Evolutionary conservation across 2,113 vertebrate genomes (phyloP), one percentile per base, ranked within the genome.

Genomic region (Callaeas wilsoni): DNA sequence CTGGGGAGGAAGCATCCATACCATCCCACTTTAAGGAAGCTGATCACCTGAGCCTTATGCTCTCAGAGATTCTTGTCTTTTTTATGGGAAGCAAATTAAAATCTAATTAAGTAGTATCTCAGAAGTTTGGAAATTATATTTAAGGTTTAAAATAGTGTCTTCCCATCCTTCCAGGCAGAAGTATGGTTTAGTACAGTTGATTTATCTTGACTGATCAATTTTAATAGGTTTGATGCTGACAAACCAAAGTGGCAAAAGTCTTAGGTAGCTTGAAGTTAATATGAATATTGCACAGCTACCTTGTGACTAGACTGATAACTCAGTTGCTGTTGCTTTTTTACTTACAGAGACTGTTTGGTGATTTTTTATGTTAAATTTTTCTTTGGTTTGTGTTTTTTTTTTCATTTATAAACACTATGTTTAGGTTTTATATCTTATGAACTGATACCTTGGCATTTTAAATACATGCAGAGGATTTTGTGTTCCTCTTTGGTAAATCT

Each of bases 1-100:
- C 69, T 63, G 14, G 35, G 33, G n/a, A 59, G 25, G 21, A 71
- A 82, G 20, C 10, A 53, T 65, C 33, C 32, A 4, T 53, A 33
- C 33, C 11, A 14, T 47, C 39, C 23, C 80, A 9, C n/a, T 84
- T 64, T 23, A 42, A 59, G 53, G 35, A 63, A 39, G 26, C 23
- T 0, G 0, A 19, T 87, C 21, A 35, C 22, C 57, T 82, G 56
- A 75, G 27, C 44, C 26, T 85, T 32, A 44, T 0, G 1, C 9
- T 56, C 12, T 57, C 16, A 23, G 32, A 75, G 30, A 27, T 62
- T 53, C 32, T 63, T 55, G 8, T 50, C 32, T 12, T 83, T 68
- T 53, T 80, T 67, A 12, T 3, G 3, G 32, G 37, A 73, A 93
- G 52, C 33, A 76, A 49, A 76, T 21, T 44, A 49, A 57, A 90